Base-by-base conservation (phyloP, 2,888 invertebrate species). In the Baronia brevicornis region DNA sequence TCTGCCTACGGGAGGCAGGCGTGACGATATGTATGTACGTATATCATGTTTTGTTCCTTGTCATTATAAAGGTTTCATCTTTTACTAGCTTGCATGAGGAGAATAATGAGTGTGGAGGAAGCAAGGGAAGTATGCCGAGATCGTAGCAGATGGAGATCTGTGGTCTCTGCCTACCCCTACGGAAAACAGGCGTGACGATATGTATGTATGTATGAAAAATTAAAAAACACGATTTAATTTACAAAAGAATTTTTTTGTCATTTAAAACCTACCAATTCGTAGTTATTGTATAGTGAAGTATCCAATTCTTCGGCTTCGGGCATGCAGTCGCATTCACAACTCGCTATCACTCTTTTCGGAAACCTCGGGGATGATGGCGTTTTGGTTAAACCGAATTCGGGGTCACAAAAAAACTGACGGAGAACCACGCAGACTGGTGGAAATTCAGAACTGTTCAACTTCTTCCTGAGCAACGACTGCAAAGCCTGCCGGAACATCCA, bases 401-500 rank as follows among this genome's bases (percentile, higher is more conserved):
- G 82, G 32, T 80, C 80, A 8, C 57, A 51, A 2, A 84, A 66
- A 28, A 57, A 66, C 12, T 54, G 54, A 29, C 79, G 62, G 1
- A 82, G 38, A 0, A 70, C 52, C 1, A 19, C 7, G 33, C 65
- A 66, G 0, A 61, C 63, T 0, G 48, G 21, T 1, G 38, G 41
- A 26, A 39, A 67, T 3, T 82, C 82, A 0, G 21, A 0, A 0
- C 36, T 12, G 1, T 22, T 13, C 0, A 82, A 43, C n/a, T 46
- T 57, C 35, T 62, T 77, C 0, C 25, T 29, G 0, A 84, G 46
- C 2, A 60, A 31, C 0, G 64, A 56, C 24, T 78, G 69, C 0
- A 84, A 50, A 0, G 82, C 75, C 50, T 70, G 61, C 32, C 73
- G 57, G 28, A 84, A 80, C 82, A 84, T 82, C 79, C 79, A 79